These are phyloP conservation scores for Drosophila nigritarsus DNA, from an alignment of 2,888 invertebrate species.

Conservation along the genomic window DNA sequence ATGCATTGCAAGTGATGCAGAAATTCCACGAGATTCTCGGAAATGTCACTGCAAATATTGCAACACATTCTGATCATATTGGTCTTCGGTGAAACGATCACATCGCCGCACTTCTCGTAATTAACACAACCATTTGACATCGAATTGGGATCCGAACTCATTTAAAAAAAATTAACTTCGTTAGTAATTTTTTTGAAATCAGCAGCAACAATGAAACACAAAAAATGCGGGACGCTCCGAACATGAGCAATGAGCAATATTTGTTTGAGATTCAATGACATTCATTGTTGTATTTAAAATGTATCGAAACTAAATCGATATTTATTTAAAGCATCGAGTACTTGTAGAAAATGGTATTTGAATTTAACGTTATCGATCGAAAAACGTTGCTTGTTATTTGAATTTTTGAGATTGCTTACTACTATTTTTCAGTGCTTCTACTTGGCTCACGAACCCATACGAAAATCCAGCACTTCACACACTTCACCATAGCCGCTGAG, in stretches of 20 bases:
- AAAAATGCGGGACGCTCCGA: constrained; percentile 27
- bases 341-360: not conserved
- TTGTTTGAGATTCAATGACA: not conserved
- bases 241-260: not conserved
- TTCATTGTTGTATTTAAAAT: not conserved
- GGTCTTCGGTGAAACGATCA: constrained; percentile 60
- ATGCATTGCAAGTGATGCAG: constrained; percentile 58
- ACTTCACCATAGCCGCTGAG: constrained; percentile 92
- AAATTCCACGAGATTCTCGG: constrained; percentile 53
- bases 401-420: not conserved
- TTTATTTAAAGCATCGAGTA: constrained; percentile 15
- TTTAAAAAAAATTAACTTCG: constrained; percentile 18
- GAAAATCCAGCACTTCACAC: constrained; percentile 90
- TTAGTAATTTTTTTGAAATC: not conserved
- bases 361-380: not conserved
- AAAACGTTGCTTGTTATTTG: not conserved
- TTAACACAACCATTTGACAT: constrained; percentile 28
- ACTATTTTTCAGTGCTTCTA: constrained; percentile 87
- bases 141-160: constrained; percentile 43
- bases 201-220: constrained; percentile 6
- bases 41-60: constrained; percentile 60
- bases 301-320: constrained; percentile 16
- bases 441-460: constrained; percentile 89
- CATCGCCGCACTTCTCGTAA: constrained; percentile 74
- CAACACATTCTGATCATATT: constrained; percentile 63